Evolutionary conservation across 2,888 invertebrate species (phyloP), one percentile per base, ranked within the genome.

Genomic region (Sturmia bella): DNA sequence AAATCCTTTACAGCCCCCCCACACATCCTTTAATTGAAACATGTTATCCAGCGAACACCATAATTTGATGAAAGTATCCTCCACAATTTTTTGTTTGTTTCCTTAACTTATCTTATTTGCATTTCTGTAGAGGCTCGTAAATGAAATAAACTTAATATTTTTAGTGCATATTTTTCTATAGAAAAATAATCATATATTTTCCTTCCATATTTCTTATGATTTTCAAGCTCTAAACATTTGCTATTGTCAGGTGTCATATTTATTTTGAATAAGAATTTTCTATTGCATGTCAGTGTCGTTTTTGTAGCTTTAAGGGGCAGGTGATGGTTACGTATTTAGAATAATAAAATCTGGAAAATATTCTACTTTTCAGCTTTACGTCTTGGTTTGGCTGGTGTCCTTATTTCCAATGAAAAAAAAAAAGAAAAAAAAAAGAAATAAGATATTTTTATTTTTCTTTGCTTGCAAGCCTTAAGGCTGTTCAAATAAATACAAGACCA

Each of bases 161-260:
- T 7, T 21, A 37, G 12, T 3, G 27, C 27, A 19, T 32, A 48
- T 37, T 45, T n/a, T 17, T 37, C 37, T 39, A 41, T 57, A 15
- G 17, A 3, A 9, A 32, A 32, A 37, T 12, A 19, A 43, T 13
- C 4, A 1, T 27, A 17, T 2, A 27, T 41, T 27, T 43, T 27
- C 21, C 12, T 48, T 64, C 64, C 37, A 19, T 17, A 48, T 50
- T 75, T 39, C 19, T 32, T 37, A 37, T 48, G n/a, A 27, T 39
- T 32, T 32, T 32, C 9, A 9, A 6, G 27, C 27, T 11, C 21
- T 43, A 70, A 64, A 72, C 64, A 57, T 64, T 57, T 50, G 11
- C 48, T 32, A 78, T 78, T 70, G 77, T 24, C 64, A 78, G 77
- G 70, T 78, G 70, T 78, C 70, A 70, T 50, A 78, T 50, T 56